Percentiles rank a stretch among this genome's conserved stretches.
phyloP scores from a whole-genome alignment of 2,888 invertebrate genomes.

The Nomada hirtipes region DNA sequence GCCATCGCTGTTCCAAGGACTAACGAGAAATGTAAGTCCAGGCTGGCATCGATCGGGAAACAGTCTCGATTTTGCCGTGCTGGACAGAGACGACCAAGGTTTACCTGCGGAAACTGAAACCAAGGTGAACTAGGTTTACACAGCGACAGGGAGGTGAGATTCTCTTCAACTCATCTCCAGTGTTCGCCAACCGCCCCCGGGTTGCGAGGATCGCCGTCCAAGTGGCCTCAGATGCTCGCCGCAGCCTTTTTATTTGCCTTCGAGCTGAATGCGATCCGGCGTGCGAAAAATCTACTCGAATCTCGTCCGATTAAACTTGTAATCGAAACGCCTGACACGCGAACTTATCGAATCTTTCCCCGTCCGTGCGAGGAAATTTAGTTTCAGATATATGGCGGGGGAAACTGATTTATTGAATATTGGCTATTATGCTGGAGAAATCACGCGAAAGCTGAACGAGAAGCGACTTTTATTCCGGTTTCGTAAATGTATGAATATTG shows the following conservation, averaged over 20 bases:
- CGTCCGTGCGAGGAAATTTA: conserved; percentile 27
- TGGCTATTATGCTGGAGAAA: neutral
- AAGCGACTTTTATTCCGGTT: neutral
- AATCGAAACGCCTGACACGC: conserved; percentile 44
- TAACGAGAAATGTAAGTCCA: conserved; percentile 65
- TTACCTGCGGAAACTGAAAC: conserved; percentile 27
- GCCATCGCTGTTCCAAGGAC: conserved; percentile 24
- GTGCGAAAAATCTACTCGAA: conserved; percentile 37
- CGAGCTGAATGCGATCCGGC: conserved; percentile 23
- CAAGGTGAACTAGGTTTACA: conserved; percentile 62
- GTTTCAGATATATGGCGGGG: conserved; percentile 31
- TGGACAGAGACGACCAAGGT: conserved; percentile 33
- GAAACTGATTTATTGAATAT: conserved; percentile 48
- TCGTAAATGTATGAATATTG: neutral
- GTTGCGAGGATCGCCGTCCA: conserved; percentile 4
- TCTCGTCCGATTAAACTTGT: conserved; percentile 39
- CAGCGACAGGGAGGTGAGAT: conserved; percentile 45
- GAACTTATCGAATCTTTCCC: conserved; percentile 32
- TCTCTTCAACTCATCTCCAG: conserved; percentile 65
- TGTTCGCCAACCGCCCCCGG: conserved; percentile 54
- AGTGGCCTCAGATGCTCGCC: conserved; percentile 23
- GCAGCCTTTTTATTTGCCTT: conserved; percentile 48
- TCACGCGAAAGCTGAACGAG: neutral
- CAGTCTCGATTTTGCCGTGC: conserved; percentile 59
- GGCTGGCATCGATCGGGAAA: conserved; percentile 71